These are phyloP conservation scores for Fabriciana adippe DNA, from an alignment of 2,888 invertebrate genomes.

Conservation along the genomic window DNA sequence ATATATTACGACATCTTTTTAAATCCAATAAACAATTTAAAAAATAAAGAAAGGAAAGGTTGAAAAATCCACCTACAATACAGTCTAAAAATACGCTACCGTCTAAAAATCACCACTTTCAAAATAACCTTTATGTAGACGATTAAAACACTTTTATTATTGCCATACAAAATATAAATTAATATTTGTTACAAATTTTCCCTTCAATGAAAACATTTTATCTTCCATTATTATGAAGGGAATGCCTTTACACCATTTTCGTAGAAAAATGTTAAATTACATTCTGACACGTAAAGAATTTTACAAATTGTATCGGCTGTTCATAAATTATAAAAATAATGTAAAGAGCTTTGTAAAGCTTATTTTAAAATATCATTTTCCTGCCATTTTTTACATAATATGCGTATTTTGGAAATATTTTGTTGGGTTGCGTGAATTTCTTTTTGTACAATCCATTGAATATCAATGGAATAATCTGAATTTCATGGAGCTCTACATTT, in stretches of 20 bases:
- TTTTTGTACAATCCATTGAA: slow-evolving; percentile 2
- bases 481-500: too few relatives aligned
- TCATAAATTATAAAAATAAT: slow-evolving; percentile 19
- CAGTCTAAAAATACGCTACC: too few relatives aligned
- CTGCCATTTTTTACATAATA: slow-evolving; percentile 6
- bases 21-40: too few relatives aligned
- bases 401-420: too few relatives aligned
- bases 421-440: too few relatives aligned
- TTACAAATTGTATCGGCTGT: slow-evolving; percentile 22
- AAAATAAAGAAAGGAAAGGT: too few relatives aligned
- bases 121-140: too few relatives aligned
- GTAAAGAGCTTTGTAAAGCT: slow-evolving; percentile 7
- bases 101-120: too few relatives aligned
- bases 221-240: slow-evolving; percentile 14
- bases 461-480: too few relatives aligned
- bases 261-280: slow-evolving; percentile 21
- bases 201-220: slow-evolving; percentile 7
- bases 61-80: too few relatives aligned
- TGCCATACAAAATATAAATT: background rate
- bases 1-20: too few relatives aligned
- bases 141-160: too few relatives aligned
- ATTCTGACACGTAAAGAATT: slow-evolving; percentile 22
- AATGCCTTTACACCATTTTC: slow-evolving; percentile 17
- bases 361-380: slow-evolving; percentile 13
- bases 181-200: slow-evolving; percentile 2